Conservation (phyloP, 2,113 vertebrate species). For the mouse (Mus musculus) region GRCm39 chr1:26377001-26377500, state of each 20-base stretch:
- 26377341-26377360: neutral
- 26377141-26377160: no score
- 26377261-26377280: no score
- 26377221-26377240: no score
- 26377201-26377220: no score
- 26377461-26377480: neutral
- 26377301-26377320: neutral
- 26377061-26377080: neutral
- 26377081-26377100: no score
- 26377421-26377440: neutral
- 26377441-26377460: neutral
- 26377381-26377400: neutral
- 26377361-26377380: neutral
- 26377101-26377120: no score
- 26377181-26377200: no score
- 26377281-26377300: neutral
- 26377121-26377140: no score
- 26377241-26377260: no score
- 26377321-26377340: neutral
- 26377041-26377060: neutral
- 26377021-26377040: neutral
- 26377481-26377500: accelerated
- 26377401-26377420: no score
- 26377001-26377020: neutral
- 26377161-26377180: no score